Evolutionary conservation across 2,113 vertebrate species (phyloP).

Genomic region (Drymodes brunneopygia): DNA sequence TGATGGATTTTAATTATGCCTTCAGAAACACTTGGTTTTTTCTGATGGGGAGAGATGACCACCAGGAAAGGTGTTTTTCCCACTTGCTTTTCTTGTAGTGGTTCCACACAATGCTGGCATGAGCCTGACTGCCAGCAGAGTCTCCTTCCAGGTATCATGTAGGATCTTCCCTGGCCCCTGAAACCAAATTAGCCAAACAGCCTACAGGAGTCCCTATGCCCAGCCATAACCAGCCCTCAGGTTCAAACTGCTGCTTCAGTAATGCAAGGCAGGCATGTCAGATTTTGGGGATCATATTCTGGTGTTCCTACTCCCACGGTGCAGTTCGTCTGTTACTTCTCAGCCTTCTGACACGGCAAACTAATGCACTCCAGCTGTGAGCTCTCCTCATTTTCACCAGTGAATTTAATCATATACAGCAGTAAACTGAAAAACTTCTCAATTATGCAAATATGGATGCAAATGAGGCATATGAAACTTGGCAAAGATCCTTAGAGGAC

Average conservation of each 20-base stretch:
- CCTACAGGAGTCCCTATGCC: not conserved
- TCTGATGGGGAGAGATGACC: not conserved
- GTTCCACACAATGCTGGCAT: not conserved
- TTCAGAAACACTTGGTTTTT: not conserved
- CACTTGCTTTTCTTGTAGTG: not conserved
- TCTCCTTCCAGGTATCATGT: not conserved
- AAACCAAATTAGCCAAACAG: not conserved
- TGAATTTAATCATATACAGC: not conserved
- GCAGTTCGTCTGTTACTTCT: not conserved
- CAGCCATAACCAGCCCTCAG: not conserved
- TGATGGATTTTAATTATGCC: not conserved
- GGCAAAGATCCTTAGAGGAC: not conserved
- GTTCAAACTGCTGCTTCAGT: not conserved
- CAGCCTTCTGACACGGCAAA: not conserved
- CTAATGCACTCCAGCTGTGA: not conserved
- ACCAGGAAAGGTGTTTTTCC: not conserved
- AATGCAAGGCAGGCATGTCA: not conserved
- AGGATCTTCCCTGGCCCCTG: not conserved
- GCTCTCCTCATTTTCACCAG: not conserved
- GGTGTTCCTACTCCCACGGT: rapidly evolving
- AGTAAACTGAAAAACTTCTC: not conserved
- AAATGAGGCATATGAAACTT: not conserved
- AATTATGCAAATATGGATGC: not conserved
- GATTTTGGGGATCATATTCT: not conserved
- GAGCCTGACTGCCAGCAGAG: not conserved